Evolutionary conservation across 2,888 invertebrate genomes (phyloP), one percentile per base, ranked within the genome.

Genomic region (Nudaria mundana): DNA sequence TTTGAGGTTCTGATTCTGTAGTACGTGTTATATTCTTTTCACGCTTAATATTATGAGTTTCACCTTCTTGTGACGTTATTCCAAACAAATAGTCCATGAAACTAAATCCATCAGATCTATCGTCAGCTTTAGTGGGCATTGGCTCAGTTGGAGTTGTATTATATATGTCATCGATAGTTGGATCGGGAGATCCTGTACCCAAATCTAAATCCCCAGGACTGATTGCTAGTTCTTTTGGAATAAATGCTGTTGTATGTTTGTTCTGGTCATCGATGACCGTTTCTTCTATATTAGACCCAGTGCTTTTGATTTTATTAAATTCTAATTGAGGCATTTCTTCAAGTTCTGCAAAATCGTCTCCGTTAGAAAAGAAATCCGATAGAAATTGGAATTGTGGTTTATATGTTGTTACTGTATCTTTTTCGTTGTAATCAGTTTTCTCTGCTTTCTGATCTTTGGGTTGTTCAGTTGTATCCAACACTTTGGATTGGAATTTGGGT

Each of bases 41-140:
- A 34, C 60, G 52, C 10, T 41, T 22, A 37, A 42, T 36, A 58
- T 61, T 40, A 22, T 54, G 48, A 35, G 76, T 67, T 13, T 66
- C 63, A 29, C 26, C 50, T 12, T 74, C 79, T 15, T 76, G 62
- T 6, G 80, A 63, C 8, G 82, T 77, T 1, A 74, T 54, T 54
- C 90, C 86, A 40, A 88, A 86, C 7, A 87, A 61, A 43, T 85
- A 86, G 43, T 82, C 81, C 81, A 86, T 84, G 10, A 88, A 67
- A 41, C 77, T 87, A 37, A 81, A 83, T 8, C 71, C 71, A 36
- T 81, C 79, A 6, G 76, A 66, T 53, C 73, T 69, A 24, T 81
- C 73, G 3, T 71, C 60, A 7, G 56, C 52, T 41, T 76, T 72
- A 11, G 52, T 63, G 1, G 71, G 66, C 5, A 68, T 61, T 12